Base-by-base conservation (phyloP, 1,140 invertebrate genomes). In the Pomacea maculata region DNA sequence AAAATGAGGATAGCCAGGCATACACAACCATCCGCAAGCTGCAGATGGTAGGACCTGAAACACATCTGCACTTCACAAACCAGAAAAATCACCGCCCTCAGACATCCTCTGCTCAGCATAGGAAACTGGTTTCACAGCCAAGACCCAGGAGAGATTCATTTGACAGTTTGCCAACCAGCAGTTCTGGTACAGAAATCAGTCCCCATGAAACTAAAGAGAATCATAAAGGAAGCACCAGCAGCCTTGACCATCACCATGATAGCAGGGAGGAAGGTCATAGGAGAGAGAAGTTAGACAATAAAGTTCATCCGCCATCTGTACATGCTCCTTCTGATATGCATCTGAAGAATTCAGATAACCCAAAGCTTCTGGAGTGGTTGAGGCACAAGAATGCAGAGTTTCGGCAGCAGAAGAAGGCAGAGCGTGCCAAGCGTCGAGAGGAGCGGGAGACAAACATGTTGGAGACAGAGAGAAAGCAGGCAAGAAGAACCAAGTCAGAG, bases 341-440 rank as follows among this genome's bases (percentile, higher is more conserved):
- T 63, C 57, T 83, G 11, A 83, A 83, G 72, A 72, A 82, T 71
- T 81, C 67, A 29, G 64, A 70, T 19, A 85, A 85, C 70, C 77
- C 82, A 65, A 78, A 80, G 17, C 76, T 83, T 1, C 78, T 57
- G 79, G 73, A 83, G 55, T 83, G 82, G 84, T 64, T 83, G 29
- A 73, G 65, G 68, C 29, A 65, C 19, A 85, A 85, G 67, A 75
- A 84, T 52, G 80, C 78, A 52, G 82, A 83, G 65, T 45, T 73
- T 9, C 65, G 79, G 34, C 80, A 63, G 61, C 57, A 83, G 45
- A 81, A 81, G 57, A 77, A 70, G 34, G 80, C 80, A n/a, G 75
- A 83, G 72, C 75, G 80, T 61, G 74, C 75, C 15, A 78, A 80
- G 55, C 64, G 76, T 21, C 64, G 70, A 15, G 80, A 83, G 67